Base-by-base conservation (phyloP, 2,113 vertebrate genomes). In the Melanocharis versteri region DNA sequence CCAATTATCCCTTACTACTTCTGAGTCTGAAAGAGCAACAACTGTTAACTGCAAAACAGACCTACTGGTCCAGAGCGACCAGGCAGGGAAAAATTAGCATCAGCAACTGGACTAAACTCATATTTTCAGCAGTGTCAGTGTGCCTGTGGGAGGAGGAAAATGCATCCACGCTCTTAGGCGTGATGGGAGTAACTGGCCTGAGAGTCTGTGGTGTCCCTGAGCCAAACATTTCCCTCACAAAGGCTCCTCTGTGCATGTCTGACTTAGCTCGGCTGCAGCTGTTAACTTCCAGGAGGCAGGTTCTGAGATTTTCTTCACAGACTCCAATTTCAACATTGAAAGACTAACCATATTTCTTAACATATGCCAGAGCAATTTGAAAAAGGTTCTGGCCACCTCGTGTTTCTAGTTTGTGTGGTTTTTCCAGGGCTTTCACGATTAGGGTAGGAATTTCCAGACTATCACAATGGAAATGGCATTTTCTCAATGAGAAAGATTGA, bases 1-100 rank as follows among this genome's bases (percentile, higher is more conserved):
- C 62, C 87, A 94, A 73, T 96, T 88, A 94, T 62, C 58, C 70
- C 70, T 87, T 72, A 27, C 64, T 88, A 90, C 37, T 96, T 89
- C 62, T 83, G 70, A 83, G 61, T 20, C 53, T 57, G 54, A 82
- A 89, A 85, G 78, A 94, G 61, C 73, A 89, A 80, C 56, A 87
- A 81, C 83, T 81, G 15, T 30, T 73, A 69, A 72, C 90, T 80
- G 66, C 3, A 10, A 77, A 87, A 76, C 54, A 88, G 60, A 72
- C 33, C 66, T 73, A 84, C 6, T 77, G 66, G 70, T 73, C 89
- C 87, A 72, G 78, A 62, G 70, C 1, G 0, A 23, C 57, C 23
- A 66, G 75, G 39, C 58, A 83, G 54, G 42, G 71, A 73, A 91
- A 87, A 90, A 86, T 42, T 50, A 61, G 4, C 66, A 50, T 33